Evolutionary conservation across 2,888 invertebrate species (phyloP), one percentile per base, ranked within the genome.

Genomic region (Nephrocerus scutellatus): DNA sequence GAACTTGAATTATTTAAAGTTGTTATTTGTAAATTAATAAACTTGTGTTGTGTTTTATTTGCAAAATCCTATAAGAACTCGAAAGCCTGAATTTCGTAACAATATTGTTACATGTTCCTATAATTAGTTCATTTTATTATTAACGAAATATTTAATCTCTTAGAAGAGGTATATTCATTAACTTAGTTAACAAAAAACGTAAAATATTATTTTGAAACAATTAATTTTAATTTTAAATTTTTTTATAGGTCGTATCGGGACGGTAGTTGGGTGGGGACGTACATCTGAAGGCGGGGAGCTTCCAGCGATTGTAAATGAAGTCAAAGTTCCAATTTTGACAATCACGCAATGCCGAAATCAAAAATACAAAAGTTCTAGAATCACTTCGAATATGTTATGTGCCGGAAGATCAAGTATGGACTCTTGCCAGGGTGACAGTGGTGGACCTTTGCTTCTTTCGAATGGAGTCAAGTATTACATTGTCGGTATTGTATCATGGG

Each of bases 381-480:
- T 89, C 49, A 88, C 87, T 7, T 73, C 76, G 38, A 86, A 85
- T 56, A 89, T 89, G 89, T 61, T 89, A 41, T 90, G 89, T 60
- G 89, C 89, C 7, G 89, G 89, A 10, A 76, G 78, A 46, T 83
- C 84, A 3, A 76, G 76, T 6, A 81, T 83, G 58, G 89, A 90
- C 66, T 88, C 88, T 0, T 90, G 89, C 55, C 89, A 89, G 68
- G 89, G 89, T 0, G 89, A 89, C 63, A 87, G 87, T 51, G 89
- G 89, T 12, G 89, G 89, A 0, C 89, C 89, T 1, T 69, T 89
- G 28, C 70, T 88, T 1, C 68, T 88, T 4, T 80, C 82, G 46
- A 79, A 77, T 49, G 83, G 81, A 21, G 82, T 84, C 41, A 84
- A 80, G 63, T 81, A 77, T 55, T 85, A 86, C 68, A 82, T 88